phyloP scores from a whole-genome alignment of 2,888 invertebrate species.

The Euplagia quadripunctaria region DNA sequence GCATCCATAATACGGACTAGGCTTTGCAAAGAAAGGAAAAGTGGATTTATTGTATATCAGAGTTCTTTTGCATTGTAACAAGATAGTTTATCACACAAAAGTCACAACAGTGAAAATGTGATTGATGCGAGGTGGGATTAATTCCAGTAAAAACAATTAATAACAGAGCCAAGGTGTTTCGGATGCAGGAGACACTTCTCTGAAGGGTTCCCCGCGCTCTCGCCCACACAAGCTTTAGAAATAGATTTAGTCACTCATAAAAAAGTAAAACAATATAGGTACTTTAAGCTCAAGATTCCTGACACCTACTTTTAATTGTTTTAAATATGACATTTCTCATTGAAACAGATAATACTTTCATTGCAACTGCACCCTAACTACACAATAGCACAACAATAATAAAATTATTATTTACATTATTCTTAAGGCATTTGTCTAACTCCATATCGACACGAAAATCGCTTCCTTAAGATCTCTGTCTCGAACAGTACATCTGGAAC shows the following conservation, averaged over 20 bases:
- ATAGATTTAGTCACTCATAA: not conserved
- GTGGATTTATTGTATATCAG: not conserved
- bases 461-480: slow-evolving; percentile 24
- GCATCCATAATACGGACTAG: not conserved
- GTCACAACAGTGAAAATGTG: not conserved
- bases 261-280: no score
- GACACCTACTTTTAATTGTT: not conserved
- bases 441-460: slow-evolving; percentile 22
- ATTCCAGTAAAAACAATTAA: not conserved
- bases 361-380: slow-evolving; percentile 1
- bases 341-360: slow-evolving; percentile 10
- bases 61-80: not conserved
- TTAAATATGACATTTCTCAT: not conserved
- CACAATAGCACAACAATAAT: slow-evolving; percentile 43
- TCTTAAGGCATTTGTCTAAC: slow-evolving; percentile 62
- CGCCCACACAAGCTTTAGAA: not conserved
- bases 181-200: not conserved
- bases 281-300: not conserved
- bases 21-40: not conserved
- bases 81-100: no score
- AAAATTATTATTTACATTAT: slow-evolving; percentile 65
- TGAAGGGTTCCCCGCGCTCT: not conserved
- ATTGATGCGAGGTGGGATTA: not conserved
- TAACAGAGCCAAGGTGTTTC: no score
- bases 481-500: slow-evolving; percentile 31